phyloP scores from a whole-genome alignment of 2,888 invertebrate species.

The Ennomos quercinarius region DNA sequence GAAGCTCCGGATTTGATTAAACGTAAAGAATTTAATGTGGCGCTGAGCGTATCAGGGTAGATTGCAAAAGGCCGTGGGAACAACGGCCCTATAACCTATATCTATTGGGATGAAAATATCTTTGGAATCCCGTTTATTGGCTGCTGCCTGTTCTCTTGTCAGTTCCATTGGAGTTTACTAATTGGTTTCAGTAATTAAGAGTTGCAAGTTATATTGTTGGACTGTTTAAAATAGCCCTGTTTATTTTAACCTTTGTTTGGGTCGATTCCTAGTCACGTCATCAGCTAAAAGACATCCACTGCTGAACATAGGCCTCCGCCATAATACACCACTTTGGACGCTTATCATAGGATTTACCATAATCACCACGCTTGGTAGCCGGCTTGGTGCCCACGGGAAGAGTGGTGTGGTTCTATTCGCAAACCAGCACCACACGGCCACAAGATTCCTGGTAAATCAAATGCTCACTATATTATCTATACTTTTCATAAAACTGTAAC shows the following conservation, averaged over 20 bases:
- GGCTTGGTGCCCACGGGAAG: too few species aligned
- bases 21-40: slow-evolving; percentile 78
- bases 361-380: too few species aligned
- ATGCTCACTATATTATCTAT: too few species aligned
- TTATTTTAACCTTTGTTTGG: background rate
- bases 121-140: slow-evolving; percentile 67
- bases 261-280: background rate
- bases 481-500: too few species aligned
- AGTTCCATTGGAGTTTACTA: slow-evolving; percentile 56
- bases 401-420: too few species aligned
- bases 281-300: too few species aligned
- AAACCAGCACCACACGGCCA: too few species aligned
- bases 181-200: slow-evolving; percentile 53
- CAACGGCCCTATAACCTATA: slow-evolving; percentile 67
- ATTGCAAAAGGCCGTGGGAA: slow-evolving; percentile 66
- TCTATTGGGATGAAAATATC: slow-evolving; percentile 68
- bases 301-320: too few species aligned
- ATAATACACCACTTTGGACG: too few species aligned
- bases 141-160: slow-evolving; percentile 60
- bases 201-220: slow-evolving; percentile 30
- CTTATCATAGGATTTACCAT: too few species aligned
- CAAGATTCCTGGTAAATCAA: too few species aligned
- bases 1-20: slow-evolving; percentile 71
- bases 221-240: slow-evolving; percentile 5
- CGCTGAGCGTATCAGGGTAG: slow-evolving; percentile 63